These are phyloP conservation scores for Loriculus beryllinus DNA, from an alignment of 2,797 vertebrate genomes.

Conservation along the genomic window DNA sequence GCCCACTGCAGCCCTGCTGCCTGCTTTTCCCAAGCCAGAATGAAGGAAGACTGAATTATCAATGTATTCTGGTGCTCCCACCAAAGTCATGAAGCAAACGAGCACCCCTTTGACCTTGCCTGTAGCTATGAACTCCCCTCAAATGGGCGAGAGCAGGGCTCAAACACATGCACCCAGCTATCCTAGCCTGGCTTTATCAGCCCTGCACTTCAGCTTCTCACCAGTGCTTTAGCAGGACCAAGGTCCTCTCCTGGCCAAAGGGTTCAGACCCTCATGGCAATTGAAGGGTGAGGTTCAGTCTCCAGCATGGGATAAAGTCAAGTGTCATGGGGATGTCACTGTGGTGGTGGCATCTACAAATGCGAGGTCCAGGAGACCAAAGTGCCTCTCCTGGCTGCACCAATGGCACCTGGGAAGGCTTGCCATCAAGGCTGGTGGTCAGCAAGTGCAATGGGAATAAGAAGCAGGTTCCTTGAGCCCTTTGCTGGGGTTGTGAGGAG, in stretches of 20 bases:
- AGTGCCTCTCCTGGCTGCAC: not conserved
- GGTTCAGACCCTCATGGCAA: not conserved
- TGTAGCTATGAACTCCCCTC: not conserved
- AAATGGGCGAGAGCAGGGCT: not conserved
- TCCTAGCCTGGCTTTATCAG: not conserved
- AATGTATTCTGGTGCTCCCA: rapidly evolving
- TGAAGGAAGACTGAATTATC: not conserved
- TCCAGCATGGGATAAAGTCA: not conserved
- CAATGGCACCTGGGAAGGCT: not conserved
- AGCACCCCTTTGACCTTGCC: not conserved
- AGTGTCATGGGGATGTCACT: not conserved
- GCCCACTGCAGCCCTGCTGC: not conserved
- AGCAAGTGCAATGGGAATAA: not conserved
- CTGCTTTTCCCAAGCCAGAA: not conserved
- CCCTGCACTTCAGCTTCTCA: not conserved
- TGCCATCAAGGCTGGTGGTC: not conserved
- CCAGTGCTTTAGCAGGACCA: not conserved
- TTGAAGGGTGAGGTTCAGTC: not conserved
- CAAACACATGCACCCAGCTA: not conserved
- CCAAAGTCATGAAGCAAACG: not conserved
- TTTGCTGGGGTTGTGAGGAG: not conserved
- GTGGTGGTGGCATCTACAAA: not conserved
- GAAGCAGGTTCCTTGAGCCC: not conserved
- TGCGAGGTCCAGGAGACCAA: not conserved
- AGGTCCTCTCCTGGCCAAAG: not conserved